phyloP scores from a whole-genome alignment of 2,797 vertebrate genomes.

The Amblyopsis hoosieri region DNA sequence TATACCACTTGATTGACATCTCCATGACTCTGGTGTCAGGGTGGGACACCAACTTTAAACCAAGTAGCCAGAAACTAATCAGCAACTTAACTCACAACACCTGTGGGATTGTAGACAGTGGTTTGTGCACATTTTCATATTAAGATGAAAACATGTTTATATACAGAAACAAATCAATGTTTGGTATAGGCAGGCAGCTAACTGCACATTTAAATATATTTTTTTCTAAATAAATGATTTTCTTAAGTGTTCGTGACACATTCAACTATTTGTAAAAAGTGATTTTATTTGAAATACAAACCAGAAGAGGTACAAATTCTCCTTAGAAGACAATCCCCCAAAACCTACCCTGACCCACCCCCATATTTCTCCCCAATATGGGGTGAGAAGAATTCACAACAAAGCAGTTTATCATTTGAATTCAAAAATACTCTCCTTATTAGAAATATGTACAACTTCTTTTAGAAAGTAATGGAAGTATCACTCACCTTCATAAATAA shows the following conservation, averaged over 20 bases:
- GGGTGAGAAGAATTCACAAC: constrained; percentile 76
- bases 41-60: too few species aligned
- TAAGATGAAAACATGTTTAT: constrained; percentile 25
- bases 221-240: constrained; percentile 83
- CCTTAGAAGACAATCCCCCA: constrained; percentile 43
- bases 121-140: constrained; percentile 40
- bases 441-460: constrained; percentile 80
- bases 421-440: constrained; percentile 70
- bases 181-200: constrained; percentile 29
- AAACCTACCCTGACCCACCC: constrained; percentile 13
- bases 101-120: constrained; percentile 12
- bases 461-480: constrained; percentile 58
- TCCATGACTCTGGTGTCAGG: too few species aligned
- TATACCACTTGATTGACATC: too few species aligned
- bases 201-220: constrained; percentile 48
- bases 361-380: constrained; percentile 82
- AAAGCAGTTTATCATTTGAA: constrained; percentile 66
- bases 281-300: constrained; percentile 77
- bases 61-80: too few species aligned
- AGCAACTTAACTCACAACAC: too few species aligned
- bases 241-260: constrained; percentile 37
- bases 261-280: constrained; percentile 55
- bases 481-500: constrained; percentile 25
- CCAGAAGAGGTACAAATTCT: constrained; percentile 67
- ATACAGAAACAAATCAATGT: constrained; percentile 39